Evolutionary conservation across 2,797 vertebrate genomes (phyloP).

Genomic region (Prunella strophiata): DNA sequence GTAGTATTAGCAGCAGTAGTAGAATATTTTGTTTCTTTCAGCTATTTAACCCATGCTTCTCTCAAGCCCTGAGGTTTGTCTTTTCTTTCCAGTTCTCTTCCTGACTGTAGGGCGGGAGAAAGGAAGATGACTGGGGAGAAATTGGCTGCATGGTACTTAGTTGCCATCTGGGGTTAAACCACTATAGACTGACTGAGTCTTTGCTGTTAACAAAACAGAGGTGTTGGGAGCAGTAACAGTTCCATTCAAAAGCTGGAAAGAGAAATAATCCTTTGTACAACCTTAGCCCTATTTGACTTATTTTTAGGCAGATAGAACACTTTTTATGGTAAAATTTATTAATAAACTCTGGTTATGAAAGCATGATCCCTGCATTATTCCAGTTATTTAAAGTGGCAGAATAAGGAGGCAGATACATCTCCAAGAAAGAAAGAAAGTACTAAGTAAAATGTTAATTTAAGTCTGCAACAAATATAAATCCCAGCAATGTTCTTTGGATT

Average conservation of each 20-base stretch:
- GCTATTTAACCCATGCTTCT: background rate
- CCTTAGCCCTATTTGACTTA: background rate
- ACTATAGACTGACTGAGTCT: background rate
- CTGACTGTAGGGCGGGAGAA: rapidly evolving
- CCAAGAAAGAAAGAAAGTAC: background rate
- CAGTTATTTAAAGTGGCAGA: background rate
- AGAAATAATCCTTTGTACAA: background rate
- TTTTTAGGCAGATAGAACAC: background rate
- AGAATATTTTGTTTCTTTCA: background rate
- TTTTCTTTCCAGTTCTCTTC: background rate
- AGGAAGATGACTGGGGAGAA: background rate
- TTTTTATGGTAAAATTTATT: background rate
- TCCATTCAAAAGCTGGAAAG: background rate
- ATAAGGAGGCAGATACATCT: background rate
- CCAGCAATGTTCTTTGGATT: background rate
- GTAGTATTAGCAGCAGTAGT: background rate
- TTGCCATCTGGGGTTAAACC: background rate
- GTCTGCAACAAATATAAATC: background rate
- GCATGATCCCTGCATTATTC: background rate
- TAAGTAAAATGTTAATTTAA: background rate
- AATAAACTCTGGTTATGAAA: background rate
- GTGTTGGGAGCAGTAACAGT: background rate
- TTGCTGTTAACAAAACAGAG: background rate
- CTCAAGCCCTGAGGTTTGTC: background rate
- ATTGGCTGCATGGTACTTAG: rapidly evolving